Percentiles rank a stretch among this genome's conserved stretches.
These are phyloP conservation scores for Coregonus sp. DNA, from an alignment of 2,797 vertebrate species.

Conservation along the genomic window DNA sequence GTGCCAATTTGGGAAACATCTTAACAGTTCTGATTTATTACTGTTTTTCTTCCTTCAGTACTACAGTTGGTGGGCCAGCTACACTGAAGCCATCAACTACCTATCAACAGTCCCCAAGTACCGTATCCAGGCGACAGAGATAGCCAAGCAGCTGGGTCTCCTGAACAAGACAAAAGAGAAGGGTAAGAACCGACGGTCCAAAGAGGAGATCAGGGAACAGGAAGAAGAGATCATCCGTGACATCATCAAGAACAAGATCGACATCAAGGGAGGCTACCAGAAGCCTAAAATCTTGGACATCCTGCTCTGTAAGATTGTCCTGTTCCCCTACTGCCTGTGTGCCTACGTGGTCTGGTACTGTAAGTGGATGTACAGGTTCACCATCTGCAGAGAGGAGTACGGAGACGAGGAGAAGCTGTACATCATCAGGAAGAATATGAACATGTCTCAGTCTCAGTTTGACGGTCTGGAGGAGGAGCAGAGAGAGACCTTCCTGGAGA, in stretches of 20 bases:
- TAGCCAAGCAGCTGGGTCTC: slow-evolving; percentile 91
- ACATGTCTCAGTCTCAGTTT: slow-evolving; percentile 93
- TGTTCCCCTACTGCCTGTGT: slow-evolving; percentile 86
- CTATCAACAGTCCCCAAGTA: slow-evolving; percentile 93
- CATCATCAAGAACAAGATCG: slow-evolving; percentile 97
- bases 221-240: slow-evolving; percentile 94
- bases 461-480: slow-evolving; percentile 88
- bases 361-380: slow-evolving; percentile 90
- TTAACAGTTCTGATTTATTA: neutral
- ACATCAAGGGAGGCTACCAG: slow-evolving; percentile 97
- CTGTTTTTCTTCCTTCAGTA: slow-evolving; percentile 73
- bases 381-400: slow-evolving; percentile 87
- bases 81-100: slow-evolving; percentile 95
- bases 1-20: neutral
- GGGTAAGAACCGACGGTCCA: slow-evolving; percentile 89
- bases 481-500: slow-evolving; percentile 83
- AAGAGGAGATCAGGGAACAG: slow-evolving; percentile 93
- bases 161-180: slow-evolving; percentile 91
- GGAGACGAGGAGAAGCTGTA: slow-evolving; percentile 91
- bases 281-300: slow-evolving; percentile 92
- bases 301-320: slow-evolving; percentile 87
- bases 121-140: slow-evolving; percentile 91
- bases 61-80: slow-evolving; percentile 98
- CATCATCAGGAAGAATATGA: slow-evolving; percentile 90
- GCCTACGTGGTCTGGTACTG: slow-evolving; percentile 85